Evolutionary conservation across 2,797 vertebrate genomes (phyloP).

Genomic region (Crocidura indochinensis): DNA sequence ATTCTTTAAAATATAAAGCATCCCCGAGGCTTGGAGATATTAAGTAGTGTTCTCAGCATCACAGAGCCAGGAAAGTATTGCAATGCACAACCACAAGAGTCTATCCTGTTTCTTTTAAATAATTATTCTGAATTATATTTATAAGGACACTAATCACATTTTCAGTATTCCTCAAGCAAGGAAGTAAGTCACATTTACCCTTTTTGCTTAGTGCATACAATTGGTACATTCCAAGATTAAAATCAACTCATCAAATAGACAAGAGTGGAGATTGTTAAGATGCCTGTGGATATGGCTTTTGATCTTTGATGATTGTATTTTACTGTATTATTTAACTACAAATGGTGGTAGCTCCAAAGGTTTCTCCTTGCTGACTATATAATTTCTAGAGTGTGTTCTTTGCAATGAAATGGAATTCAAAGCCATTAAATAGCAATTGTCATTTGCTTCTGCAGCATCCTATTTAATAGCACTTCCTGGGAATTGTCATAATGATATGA

Average conservation of each 20-base stretch:
- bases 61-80: neutral
- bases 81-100: neutral
- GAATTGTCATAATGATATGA: constrained; percentile 65
- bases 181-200: neutral
- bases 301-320: constrained; percentile 38
- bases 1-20: constrained; percentile 42
- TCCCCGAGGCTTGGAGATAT: neutral
- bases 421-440: constrained; percentile 65
- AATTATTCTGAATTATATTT: neutral
- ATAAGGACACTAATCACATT: neutral
- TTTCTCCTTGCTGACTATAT: neutral
- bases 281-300: neutral
- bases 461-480: constrained; percentile 62
- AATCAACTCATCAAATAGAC: constrained; percentile 28
- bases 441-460: constrained; percentile 39
- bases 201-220: constrained; percentile 6
- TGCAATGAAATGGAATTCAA: constrained; percentile 33
- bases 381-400: constrained; percentile 71
- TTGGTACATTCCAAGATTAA: constrained; percentile 20
- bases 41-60: constrained; percentile 10
- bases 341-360: constrained; percentile 2
- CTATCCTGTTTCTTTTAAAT: neutral
- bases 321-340: constrained; percentile 32
- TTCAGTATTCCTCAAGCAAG: neutral
- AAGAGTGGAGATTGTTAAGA: constrained; percentile 29